phyloP scores from a whole-genome alignment of 1,140 invertebrate genomes.

The Zaprionus ornatus region DNA sequence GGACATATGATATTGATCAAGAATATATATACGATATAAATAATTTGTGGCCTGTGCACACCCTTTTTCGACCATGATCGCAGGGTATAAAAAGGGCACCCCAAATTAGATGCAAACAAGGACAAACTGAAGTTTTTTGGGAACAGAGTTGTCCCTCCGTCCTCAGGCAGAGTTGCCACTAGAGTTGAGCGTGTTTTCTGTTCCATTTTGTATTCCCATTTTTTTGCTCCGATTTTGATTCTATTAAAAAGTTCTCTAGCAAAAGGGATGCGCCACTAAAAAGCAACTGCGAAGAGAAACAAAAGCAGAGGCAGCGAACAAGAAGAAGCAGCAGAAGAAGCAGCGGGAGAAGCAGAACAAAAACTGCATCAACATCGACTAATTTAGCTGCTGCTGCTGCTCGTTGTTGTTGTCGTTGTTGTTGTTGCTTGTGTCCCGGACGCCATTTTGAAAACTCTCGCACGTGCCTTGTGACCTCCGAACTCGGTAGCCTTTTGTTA shows the following conservation, averaged over 20 bases:
- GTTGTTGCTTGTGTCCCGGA: slow-evolving; percentile 5
- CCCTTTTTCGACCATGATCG: not conserved
- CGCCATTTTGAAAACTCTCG: slow-evolving; percentile 48
- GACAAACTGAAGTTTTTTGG: not conserved
- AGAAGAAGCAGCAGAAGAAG: slow-evolving; percentile 17
- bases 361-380: slow-evolving; percentile 43
- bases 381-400: slow-evolving; percentile 23
- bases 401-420: slow-evolving; percentile 15
- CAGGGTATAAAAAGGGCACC: not conserved
- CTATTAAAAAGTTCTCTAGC: slow-evolving; percentile 68
- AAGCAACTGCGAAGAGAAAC: slow-evolving; percentile 18
- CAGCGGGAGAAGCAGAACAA: slow-evolving; percentile 19
- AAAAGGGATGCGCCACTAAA: slow-evolving; percentile 43
- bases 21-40: too few species aligned
- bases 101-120: not conserved
- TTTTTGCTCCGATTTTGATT: slow-evolving; percentile 38
- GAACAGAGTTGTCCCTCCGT: too few species aligned
- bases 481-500: slow-evolving; percentile 30
- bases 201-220: not conserved
- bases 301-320: slow-evolving; percentile 11
- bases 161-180: not conserved
- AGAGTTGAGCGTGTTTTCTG: not conserved
- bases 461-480: slow-evolving; percentile 45
- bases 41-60: too few species aligned
- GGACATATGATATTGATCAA: too few species aligned